Percentiles rank a stretch among this genome's conserved stretches.
These are phyloP conservation scores for Chaetogeoica ovagalla DNA, from an alignment of 2,888 invertebrate genomes.

Conservation along the genomic window DNA sequence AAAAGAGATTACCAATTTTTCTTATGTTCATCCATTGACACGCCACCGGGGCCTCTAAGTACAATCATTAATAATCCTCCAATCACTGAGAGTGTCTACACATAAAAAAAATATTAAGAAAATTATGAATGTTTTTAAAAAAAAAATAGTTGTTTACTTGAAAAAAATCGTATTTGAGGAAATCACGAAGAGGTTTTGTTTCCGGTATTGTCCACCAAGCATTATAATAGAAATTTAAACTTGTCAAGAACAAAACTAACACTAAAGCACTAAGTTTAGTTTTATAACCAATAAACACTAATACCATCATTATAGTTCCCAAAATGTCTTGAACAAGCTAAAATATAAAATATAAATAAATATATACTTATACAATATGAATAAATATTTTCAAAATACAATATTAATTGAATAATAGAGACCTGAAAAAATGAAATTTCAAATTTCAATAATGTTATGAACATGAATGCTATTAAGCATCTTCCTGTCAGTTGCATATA, in stretches of 20 bases:
- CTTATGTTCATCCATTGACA: constrained; percentile 99
- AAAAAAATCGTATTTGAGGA: constrained; percentile 99
- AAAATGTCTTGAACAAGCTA: constrained; percentile 89
- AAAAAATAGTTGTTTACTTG: constrained; percentile 69
- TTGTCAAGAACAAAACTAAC: constrained; percentile 83
- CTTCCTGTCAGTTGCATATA: constrained; percentile 95
- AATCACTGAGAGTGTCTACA: constrained; percentile 97
- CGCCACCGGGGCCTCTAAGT: constrained; percentile 95
- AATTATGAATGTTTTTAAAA: constrained; percentile 17
- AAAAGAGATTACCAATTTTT: constrained; percentile 80
- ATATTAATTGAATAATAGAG: constrained; percentile 56
- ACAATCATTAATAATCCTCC: constrained; percentile 99
- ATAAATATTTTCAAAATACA: background rate
- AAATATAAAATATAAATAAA: constrained; percentile 56
- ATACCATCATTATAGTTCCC: constrained; percentile 90
- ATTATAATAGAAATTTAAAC: constrained; percentile 95
- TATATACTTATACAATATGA: background rate
- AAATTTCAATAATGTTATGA: constrained; percentile 91
- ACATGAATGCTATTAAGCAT: constrained; percentile 96
- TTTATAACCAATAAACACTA: constrained; percentile 97
- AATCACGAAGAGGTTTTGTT: constrained; percentile 95
- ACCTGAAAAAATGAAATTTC: constrained; percentile 88
- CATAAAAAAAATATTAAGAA: constrained; percentile 52
- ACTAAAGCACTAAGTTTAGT: constrained; percentile 96
- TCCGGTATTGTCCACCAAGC: constrained; percentile 97